Evolutionary conservation across 2,888 invertebrate species (phyloP).

Genomic region (Ectobius pallidus): DNA sequence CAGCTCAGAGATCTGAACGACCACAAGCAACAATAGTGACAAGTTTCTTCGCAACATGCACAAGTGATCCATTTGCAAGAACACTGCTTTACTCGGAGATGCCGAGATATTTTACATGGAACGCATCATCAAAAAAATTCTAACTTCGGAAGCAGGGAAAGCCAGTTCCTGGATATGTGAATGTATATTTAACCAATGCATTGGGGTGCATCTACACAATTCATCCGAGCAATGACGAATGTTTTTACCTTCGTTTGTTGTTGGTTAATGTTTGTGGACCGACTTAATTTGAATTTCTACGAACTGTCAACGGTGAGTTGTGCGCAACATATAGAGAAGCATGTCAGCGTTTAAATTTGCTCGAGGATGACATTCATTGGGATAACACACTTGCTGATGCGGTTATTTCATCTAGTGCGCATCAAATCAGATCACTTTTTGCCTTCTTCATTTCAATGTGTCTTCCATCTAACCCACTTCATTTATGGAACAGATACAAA

Average conservation of each 20-base stretch:
- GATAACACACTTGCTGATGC: constrained; percentile 46
- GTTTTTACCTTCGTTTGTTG: constrained; percentile 49
- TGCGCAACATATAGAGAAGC: constrained; percentile 53
- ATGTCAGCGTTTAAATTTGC: constrained; percentile 49
- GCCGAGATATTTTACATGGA: constrained; percentile 44
- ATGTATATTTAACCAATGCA: constrained; percentile 38
- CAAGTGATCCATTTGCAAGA: no score
- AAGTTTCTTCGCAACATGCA: no score
- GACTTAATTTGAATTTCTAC: constrained; percentile 49
- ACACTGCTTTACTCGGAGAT: no score
- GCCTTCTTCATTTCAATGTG: constrained; percentile 48
- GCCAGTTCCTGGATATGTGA: constrained; percentile 40
- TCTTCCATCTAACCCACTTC: constrained; percentile 44
- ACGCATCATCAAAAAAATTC: constrained; percentile 11
- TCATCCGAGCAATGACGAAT: constrained; percentile 47
- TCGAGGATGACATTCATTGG: constrained; percentile 49
- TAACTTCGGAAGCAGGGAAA: constrained; percentile 35
- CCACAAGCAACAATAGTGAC: no score
- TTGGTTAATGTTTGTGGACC: constrained; percentile 50
- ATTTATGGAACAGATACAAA: constrained; percentile 43
- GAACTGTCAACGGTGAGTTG: constrained; percentile 51
- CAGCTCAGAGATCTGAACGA: no score
- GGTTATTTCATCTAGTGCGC: constrained; percentile 43
- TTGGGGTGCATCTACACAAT: constrained; percentile 50
- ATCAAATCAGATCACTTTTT: constrained; percentile 48